phyloP scores from a whole-genome alignment of 2,113 vertebrate genomes.

The Litocranius walleri region DNA sequence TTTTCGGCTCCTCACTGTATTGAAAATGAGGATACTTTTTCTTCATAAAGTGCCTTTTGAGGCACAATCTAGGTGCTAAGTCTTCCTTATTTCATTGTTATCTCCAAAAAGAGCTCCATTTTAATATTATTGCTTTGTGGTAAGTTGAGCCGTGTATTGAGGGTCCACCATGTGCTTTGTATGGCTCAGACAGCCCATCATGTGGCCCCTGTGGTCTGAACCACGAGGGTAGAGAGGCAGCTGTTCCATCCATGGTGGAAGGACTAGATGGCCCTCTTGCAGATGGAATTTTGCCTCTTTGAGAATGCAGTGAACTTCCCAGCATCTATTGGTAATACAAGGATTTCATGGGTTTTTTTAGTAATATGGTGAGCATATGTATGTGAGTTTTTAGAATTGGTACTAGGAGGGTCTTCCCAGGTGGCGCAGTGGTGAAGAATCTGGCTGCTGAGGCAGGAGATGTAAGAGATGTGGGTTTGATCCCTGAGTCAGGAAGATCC shows the following conservation, averaged over 20 bases:
- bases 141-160: background rate
- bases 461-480: background rate
- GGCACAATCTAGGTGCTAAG: background rate
- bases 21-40: background rate
- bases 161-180: background rate
- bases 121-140: background rate
- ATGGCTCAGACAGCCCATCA: background rate
- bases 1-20: background rate
- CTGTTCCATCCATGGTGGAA: background rate
- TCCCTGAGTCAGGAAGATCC: background rate
- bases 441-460: background rate
- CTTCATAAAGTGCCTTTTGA: background rate
- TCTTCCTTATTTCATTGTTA: background rate
- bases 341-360: background rate
- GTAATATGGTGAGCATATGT: background rate
- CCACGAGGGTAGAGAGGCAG: background rate
- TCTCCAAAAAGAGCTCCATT: background rate
- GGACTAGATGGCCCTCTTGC: background rate
- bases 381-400: background rate
- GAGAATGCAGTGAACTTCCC: background rate
- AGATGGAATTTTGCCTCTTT: background rate
- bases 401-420: background rate
- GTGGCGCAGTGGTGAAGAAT: background rate
- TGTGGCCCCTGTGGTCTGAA: background rate
- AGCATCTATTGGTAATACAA: background rate